Percentiles rank a stretch among this genome's conserved stretches.
These are phyloP conservation scores for Bungarus multicinctus DNA, from an alignment of 2,113 vertebrate species.

Conservation along the genomic window DNA sequence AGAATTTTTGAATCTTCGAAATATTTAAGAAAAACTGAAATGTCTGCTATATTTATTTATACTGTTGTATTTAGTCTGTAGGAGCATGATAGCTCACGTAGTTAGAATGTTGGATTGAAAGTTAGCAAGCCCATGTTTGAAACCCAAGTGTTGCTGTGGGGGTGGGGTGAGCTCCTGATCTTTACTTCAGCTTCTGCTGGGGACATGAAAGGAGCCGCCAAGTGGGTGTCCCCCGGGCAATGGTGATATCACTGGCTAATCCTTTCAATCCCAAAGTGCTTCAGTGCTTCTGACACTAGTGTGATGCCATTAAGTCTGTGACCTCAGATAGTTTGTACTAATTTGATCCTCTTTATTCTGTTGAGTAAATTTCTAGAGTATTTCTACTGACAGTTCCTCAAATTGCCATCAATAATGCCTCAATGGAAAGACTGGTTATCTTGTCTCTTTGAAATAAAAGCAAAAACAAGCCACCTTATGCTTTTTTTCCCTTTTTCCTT, in stretches of 20 bases:
- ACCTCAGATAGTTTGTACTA: neutral
- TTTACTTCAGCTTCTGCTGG: neutral
- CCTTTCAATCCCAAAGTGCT: neutral
- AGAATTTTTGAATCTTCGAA: neutral
- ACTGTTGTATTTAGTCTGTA: neutral
- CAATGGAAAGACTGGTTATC: neutral
- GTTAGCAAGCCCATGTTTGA: no score
- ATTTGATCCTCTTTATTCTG: neutral
- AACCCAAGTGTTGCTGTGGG: no score
- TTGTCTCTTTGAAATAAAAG: neutral
- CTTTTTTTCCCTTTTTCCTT: neutral
- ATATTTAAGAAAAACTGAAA: accelerated
- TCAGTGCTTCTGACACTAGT: no score
- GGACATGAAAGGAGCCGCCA: neutral
- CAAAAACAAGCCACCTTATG: neutral
- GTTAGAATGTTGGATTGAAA: no score
- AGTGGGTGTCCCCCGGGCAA: neutral
- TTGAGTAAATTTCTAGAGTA: neutral
- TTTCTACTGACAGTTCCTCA: neutral
- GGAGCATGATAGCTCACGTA: no score
- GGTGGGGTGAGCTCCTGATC: no score
- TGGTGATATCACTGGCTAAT: neutral
- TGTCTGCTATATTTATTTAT: neutral
- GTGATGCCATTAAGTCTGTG: neutral
- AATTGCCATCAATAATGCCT: neutral